Evolutionary conservation across 2,797 vertebrate species (phyloP), one percentile per base, ranked within the genome.

Genomic region (Gymnoscopelus microlampas): DNA sequence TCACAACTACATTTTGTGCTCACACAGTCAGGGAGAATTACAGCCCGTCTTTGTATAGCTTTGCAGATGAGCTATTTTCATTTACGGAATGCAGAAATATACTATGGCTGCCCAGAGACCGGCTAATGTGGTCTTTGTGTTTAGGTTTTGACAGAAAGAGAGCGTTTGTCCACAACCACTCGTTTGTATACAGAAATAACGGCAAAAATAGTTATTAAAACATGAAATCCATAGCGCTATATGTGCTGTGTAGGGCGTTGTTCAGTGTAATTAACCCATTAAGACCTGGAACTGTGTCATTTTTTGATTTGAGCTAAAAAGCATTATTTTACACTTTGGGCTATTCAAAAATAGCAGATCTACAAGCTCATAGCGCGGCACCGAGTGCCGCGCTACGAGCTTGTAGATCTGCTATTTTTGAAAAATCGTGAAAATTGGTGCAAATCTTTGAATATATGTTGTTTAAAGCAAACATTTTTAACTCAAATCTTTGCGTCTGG

Each of bases 51-150:
- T 50, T 58, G 53, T 1, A 29, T 26, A 70, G 39, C 48, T 32
- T 19, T 58, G 32, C 10, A n/a, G 61, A 58, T 26, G 13, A 47
- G 70, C 61, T 51, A 49, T 66, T 76, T 71, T 76, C 35, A 50
- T 44, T 59, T 58, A 60, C 59, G 47, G 62, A 71, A 74, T 63
- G 35, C 10, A 48, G 14, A 61, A 13, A 66, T 62, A 68, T 71
- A 75, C 39, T 47, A 23, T 59, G 47, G 65, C 44, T 4, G 3
- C 14, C 58, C 35, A 35, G 49, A 35, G 49, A 9, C 4, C 53
- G 50, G 15, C 47, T 63, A 8, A 63, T 63, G 56, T 69, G 63
- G 60, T 54, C 47, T 51, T 66, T 50, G 29, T 71, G 15, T 66
- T 60, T 68, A 29, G 61, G 15, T 47, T 53, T 19, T 8, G 24